A percentile compares a stretch with the other conserved stretches of the same genome.
These are phyloP conservation scores for Machimus rusticus DNA, from an alignment of 2,888 invertebrate genomes.

Conservation along the genomic window DNA sequence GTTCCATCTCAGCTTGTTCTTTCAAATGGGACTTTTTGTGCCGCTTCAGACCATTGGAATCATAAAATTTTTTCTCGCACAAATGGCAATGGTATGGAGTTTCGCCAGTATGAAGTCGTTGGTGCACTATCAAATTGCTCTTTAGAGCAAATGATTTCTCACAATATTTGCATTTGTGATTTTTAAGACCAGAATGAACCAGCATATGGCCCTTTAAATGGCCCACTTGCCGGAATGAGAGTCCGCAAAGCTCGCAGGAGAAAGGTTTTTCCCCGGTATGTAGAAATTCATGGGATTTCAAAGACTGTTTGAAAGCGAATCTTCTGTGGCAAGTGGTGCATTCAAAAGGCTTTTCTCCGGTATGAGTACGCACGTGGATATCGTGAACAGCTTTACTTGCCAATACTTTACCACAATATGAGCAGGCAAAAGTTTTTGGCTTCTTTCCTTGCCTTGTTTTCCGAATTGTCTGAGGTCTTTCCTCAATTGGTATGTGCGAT, in stretches of 20 bases:
- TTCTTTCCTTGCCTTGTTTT: background rate
- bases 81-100: slow-evolving; percentile 46
- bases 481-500: slow-evolving; percentile 45
- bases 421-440: background rate
- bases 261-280: slow-evolving; percentile 49
- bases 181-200: slow-evolving; percentile 47
- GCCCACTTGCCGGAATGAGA: slow-evolving; percentile 47
- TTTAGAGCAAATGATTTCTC: slow-evolving; percentile 47
- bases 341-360: slow-evolving; percentile 47
- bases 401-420: slow-evolving; percentile 13
- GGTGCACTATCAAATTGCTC: slow-evolving; percentile 49
- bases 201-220: slow-evolving; percentile 48
- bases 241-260: slow-evolving; percentile 44
- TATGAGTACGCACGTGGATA: slow-evolving; percentile 47
- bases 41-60: slow-evolving; percentile 50
- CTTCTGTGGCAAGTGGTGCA: slow-evolving; percentile 45
- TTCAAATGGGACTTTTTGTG: slow-evolving; percentile 50
- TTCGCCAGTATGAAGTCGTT: slow-evolving; percentile 46
- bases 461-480: background rate
- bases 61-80: slow-evolving; percentile 48
- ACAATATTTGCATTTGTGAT: slow-evolving; percentile 46
- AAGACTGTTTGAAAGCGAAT: slow-evolving; percentile 47
- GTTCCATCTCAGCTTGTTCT: background rate
- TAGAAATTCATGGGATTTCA: slow-evolving; percentile 45
- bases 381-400: slow-evolving; percentile 36